Percentiles rank a stretch among this genome's conserved stretches.
phyloP scores from a whole-genome alignment of 2,797 vertebrate genomes.

The Gallinago stenura region DNA sequence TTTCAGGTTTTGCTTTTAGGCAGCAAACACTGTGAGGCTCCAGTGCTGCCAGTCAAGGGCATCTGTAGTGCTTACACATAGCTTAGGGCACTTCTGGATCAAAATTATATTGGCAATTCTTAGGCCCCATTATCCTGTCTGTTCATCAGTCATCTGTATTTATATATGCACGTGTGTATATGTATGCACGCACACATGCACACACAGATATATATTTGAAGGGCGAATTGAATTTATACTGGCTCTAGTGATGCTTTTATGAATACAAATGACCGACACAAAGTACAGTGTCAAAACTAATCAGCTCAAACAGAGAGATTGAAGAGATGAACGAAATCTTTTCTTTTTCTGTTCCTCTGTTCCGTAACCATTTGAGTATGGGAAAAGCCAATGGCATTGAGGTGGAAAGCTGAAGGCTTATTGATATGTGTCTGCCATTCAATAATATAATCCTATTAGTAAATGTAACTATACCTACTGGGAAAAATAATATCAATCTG shows the following conservation, averaged over 20 bases:
- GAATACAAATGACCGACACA: not conserved
- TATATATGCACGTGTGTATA: not conserved
- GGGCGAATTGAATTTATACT: not conserved
- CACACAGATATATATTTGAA: not conserved
- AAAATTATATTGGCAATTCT: not conserved
- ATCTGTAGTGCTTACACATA: not conserved
- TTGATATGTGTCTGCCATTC: conserved; percentile 17
- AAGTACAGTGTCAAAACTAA: conserved; percentile 34
- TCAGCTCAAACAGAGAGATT: not conserved
- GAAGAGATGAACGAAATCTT: not conserved
- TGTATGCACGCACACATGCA: not conserved
- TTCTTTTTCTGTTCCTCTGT: not conserved
- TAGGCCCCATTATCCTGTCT: not conserved
- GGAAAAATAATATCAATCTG: conserved; percentile 6
- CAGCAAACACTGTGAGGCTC: not conserved
- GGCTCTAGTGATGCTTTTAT: conserved; percentile 14
- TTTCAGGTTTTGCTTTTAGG: not conserved
- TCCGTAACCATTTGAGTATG: not conserved
- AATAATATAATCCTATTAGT: conserved; percentile 30
- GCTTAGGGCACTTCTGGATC: conserved; percentile 1
- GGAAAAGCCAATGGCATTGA: not conserved
- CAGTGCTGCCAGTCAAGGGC: not conserved
- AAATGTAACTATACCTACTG: conserved; percentile 24
- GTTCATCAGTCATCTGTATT: not conserved
- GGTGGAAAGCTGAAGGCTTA: conserved; percentile 14